Percentiles rank a stretch among this genome's conserved stretches.
Conservation (phyloP, 1,140 invertebrate species). For the Trichonephila clavata region DNA sequence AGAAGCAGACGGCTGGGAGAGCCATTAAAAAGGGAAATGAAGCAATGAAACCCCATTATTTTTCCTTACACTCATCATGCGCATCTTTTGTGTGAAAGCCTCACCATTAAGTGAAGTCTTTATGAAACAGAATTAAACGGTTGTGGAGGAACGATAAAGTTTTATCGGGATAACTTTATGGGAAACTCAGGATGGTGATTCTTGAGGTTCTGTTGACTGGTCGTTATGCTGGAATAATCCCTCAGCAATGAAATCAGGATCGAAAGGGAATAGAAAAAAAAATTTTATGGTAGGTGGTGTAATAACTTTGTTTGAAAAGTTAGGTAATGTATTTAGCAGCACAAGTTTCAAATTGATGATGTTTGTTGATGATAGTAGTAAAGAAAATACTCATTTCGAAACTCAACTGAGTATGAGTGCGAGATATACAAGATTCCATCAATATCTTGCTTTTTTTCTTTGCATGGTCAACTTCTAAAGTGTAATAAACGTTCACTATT, state of each 20-base stretch:
- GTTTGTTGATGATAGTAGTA: too few species aligned
- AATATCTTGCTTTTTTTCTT: too few species aligned
- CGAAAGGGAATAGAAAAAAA: neutral
- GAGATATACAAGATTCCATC: too few species aligned
- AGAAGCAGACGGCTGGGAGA: neutral
- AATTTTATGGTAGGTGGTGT: neutral
- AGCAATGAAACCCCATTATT: conserved; percentile 31
- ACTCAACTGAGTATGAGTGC: too few species aligned
- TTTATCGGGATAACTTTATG: conserved; percentile 16
- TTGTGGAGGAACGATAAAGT: neutral
- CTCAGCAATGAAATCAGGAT: neutral
- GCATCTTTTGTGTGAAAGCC: conserved; percentile 34
- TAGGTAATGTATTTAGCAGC: neutral
- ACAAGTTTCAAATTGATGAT: neutral
- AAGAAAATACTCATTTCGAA: too few species aligned
- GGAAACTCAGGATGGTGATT: neutral
- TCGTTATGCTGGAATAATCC: neutral
- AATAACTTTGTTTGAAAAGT: conserved; percentile 3
- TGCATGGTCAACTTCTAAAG: too few species aligned
- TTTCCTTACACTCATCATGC: conserved; percentile 9
- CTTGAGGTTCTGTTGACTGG: neutral
- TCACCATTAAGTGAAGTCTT: conserved; percentile 30
- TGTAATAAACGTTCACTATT: too few species aligned
- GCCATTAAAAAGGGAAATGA: conserved; percentile 35
- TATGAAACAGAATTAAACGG: conserved; percentile 32